A percentile compares a stretch with the other conserved stretches of the same genome.
Conservation (phyloP, 2,113 vertebrate species). For the Apeltes quadracus region DNA sequence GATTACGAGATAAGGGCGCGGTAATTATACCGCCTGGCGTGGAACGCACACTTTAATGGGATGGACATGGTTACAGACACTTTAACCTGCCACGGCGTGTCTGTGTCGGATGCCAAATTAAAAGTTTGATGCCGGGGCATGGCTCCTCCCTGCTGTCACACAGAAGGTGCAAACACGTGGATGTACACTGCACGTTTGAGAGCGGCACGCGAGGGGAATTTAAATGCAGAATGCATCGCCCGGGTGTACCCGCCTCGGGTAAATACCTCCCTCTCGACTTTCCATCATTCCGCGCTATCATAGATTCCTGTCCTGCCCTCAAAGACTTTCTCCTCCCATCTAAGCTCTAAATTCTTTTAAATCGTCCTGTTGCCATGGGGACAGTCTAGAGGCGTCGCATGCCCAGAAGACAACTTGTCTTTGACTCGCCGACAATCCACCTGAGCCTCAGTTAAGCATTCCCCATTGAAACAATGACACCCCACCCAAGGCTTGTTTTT, state of each 20-base stretch:
- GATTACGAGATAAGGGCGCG: slow-evolving; percentile 58
- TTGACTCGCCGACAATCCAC: neutral
- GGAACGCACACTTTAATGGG: slow-evolving; percentile 39
- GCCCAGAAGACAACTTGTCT: slow-evolving; percentile 18
- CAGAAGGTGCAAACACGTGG: neutral
- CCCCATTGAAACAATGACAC: slow-evolving; percentile 28
- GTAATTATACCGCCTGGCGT: slow-evolving; percentile 59
- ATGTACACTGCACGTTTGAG: neutral
- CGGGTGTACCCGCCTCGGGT: neutral
- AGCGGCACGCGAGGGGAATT: neutral
- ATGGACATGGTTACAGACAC: slow-evolving; percentile 13
- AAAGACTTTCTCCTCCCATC: neutral
- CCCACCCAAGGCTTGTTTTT: slow-evolving; percentile 29
- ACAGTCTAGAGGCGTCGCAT: neutral
- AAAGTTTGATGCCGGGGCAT: neutral
- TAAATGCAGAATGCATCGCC: neutral
- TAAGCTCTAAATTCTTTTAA: neutral
- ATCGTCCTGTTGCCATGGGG: slow-evolving; percentile 37
- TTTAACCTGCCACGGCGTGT: neutral
- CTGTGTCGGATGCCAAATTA: neutral
- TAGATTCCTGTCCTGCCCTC: neutral
- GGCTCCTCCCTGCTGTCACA: neutral
- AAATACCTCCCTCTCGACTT: slow-evolving; percentile 1
- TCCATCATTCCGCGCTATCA: neutral
- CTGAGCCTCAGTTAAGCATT: slow-evolving; percentile 21